Evolutionary conservation across 2,888 invertebrate species (phyloP).

Genomic region (Lathronympha strigana): DNA sequence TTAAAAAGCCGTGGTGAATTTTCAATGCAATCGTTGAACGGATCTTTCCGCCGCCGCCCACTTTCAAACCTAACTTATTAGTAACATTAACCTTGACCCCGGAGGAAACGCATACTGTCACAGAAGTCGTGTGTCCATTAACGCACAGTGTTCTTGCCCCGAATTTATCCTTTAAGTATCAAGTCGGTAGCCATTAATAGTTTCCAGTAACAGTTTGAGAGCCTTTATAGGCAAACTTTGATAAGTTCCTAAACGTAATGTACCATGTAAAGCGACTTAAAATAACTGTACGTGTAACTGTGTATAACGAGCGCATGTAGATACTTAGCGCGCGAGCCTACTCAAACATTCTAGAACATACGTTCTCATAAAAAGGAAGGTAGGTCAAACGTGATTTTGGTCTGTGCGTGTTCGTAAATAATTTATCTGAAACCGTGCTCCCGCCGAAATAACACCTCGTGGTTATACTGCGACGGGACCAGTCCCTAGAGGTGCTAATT

Average conservation of each 20-base stretch:
- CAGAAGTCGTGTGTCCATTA: slow-evolving; percentile 18
- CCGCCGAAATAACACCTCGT: slow-evolving; percentile 50
- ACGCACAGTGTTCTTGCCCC: slow-evolving; percentile 34
- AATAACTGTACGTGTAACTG: slow-evolving; percentile 40
- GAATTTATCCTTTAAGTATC: slow-evolving; percentile 37
- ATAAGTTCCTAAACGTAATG: slow-evolving; percentile 40
- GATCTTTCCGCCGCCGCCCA: slow-evolving; percentile 44
- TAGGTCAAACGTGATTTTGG: slow-evolving; percentile 50
- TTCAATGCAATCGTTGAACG: slow-evolving; percentile 44
- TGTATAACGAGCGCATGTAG: slow-evolving; percentile 36
- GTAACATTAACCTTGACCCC: slow-evolving; percentile 41
- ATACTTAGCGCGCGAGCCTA: slow-evolving; percentile 26
- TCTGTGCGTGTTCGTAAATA: slow-evolving; percentile 44
- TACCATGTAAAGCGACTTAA: slow-evolving; percentile 37
- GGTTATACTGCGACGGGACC: slow-evolving; percentile 48
- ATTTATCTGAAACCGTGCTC: slow-evolving; percentile 46
- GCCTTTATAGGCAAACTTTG: slow-evolving; percentile 40
- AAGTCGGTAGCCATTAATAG: slow-evolving; percentile 37
- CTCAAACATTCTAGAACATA: slow-evolving; percentile 39
- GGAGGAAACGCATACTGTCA: slow-evolving; percentile 29
- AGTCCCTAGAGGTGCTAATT: slow-evolving; percentile 55
- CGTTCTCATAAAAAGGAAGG: slow-evolving; percentile 43
- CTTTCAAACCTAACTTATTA: slow-evolving; percentile 40
- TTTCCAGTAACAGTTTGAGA: slow-evolving; percentile 33
- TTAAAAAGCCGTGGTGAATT: slow-evolving; percentile 45